phyloP scores from a whole-genome alignment of 35 echinoderm and acorn worm species.

The Lytechinus variegatus region DNA sequence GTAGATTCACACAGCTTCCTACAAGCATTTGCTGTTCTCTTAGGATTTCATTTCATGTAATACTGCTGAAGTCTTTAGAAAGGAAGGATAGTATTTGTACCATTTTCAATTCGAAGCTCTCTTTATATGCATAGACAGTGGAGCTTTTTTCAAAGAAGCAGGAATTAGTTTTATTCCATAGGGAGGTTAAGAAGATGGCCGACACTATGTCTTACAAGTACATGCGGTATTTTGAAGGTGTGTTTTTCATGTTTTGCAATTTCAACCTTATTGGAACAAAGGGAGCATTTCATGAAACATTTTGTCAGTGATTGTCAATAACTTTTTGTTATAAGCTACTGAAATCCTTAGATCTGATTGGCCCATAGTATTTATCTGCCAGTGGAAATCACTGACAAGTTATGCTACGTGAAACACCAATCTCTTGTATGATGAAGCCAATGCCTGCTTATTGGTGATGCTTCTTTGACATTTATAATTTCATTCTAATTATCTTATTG shows the following conservation, averaged over 20 bases:
- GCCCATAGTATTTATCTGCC: too few species aligned
- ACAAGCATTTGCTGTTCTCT: not conserved
- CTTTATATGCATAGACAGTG: not conserved
- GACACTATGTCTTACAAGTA: not conserved
- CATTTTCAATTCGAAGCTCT: not conserved
- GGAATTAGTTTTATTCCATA: not conserved
- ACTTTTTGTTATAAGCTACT: too few species aligned
- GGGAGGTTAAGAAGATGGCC: not conserved
- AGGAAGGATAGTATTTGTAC: not conserved
- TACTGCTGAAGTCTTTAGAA: not conserved
- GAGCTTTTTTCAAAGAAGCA: not conserved
- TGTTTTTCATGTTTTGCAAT: not conserved
- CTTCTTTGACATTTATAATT: too few species aligned
- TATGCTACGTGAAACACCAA: too few species aligned
- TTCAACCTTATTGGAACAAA: not conserved
- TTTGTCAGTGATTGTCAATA: too few species aligned
- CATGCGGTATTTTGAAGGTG: conserved; percentile 37
- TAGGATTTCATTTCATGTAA: not conserved
- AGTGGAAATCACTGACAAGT: too few species aligned
- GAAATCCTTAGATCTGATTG: too few species aligned
- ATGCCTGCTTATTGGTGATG: too few species aligned
- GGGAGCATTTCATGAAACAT: too few species aligned
- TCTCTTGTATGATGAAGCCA: too few species aligned
- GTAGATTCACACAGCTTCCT: not conserved
- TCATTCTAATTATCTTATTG: too few species aligned